These are phyloP conservation scores for Sula dactylatra DNA, from an alignment of 2,113 vertebrate genomes.

Conservation along the genomic window DNA sequence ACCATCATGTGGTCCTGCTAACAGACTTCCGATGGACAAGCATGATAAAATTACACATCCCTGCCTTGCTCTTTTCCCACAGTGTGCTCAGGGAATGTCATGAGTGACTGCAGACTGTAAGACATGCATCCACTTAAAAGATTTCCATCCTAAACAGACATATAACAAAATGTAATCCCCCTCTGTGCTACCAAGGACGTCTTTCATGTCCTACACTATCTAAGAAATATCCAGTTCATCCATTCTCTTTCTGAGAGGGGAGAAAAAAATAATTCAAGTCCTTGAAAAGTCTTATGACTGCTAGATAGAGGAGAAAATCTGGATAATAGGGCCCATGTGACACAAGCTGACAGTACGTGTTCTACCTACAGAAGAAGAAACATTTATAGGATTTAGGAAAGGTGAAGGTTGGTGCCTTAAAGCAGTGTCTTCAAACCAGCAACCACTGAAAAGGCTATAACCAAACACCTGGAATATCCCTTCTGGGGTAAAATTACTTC, in stretches of 20 bases:
- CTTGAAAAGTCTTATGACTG: not conserved
- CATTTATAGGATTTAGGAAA: not conserved
- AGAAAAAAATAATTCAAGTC: not conserved
- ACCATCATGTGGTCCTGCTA: not conserved
- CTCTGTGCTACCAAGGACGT: not conserved
- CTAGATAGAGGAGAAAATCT: not conserved
- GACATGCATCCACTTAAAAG: not conserved
- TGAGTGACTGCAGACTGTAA: not conserved
- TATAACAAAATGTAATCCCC: not conserved
- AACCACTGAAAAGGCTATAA: not conserved
- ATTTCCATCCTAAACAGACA: not conserved
- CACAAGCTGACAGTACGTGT: not conserved
- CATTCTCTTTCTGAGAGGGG: not conserved
- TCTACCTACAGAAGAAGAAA: not conserved
- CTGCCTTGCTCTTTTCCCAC: not conserved
- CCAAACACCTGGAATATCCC: not conserved
- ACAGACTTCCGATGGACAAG: not conserved
- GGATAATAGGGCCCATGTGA: not conserved
- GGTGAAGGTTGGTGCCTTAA: not conserved
- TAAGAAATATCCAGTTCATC: not conserved
- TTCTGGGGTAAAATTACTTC: not conserved
- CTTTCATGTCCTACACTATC: not conserved
- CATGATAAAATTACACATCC: not conserved
- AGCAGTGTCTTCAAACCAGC: not conserved
- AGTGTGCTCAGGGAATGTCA: not conserved